Conservation (phyloP, 2,888 invertebrate species). For the Ctena decussata region DNA sequence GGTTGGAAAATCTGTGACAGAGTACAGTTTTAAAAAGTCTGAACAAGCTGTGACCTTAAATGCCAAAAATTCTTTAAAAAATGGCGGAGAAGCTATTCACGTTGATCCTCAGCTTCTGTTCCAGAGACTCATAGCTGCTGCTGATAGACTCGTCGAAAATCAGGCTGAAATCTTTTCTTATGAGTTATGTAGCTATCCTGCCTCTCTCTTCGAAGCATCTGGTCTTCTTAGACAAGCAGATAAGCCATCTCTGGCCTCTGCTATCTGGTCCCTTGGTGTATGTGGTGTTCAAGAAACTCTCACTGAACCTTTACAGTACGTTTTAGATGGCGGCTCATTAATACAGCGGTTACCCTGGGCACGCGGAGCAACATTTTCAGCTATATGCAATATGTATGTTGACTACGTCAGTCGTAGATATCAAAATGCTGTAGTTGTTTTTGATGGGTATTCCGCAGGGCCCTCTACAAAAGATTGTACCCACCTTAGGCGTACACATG, state of each 20-base stretch:
- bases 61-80: not conserved
- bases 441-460: constrained; percentile 68
- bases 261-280: not conserved
- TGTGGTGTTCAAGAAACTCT: not conserved
- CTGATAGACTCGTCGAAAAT: not conserved
- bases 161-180: not conserved
- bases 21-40: constrained; percentile 5
- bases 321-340: constrained; percentile 8
- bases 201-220: not conserved
- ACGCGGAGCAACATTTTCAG: not conserved
- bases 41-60: not conserved
- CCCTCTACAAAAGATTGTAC: constrained; percentile 65
- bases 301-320: not conserved
- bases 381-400: constrained; percentile 7
- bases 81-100: not conserved
- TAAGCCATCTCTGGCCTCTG: not conserved
- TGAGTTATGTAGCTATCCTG: not conserved
- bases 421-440: constrained; percentile 26
- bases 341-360: constrained; percentile 11
- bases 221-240: not conserved
- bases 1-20: not conserved
- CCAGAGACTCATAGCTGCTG: not conserved
- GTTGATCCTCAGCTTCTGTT: not conserved
- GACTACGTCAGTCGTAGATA: not conserved
- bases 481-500: constrained; percentile 53